Percentiles rank a stretch among this genome's conserved stretches.
phyloP scores from a whole-genome alignment of 2,113 vertebrate genomes.

The Embiotoca jacksoni region DNA sequence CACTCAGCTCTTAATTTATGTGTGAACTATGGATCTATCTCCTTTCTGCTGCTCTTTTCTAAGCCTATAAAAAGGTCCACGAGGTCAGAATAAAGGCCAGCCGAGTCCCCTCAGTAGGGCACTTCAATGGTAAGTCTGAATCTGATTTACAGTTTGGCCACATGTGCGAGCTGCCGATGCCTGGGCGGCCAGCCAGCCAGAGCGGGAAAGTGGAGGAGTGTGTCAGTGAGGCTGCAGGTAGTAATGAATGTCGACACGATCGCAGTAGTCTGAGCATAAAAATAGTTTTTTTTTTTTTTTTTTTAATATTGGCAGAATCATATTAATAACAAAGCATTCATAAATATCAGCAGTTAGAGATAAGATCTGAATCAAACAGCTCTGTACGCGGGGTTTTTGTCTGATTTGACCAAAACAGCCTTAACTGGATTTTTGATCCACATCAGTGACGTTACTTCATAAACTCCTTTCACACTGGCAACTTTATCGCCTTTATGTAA shows the following conservation, averaged over 20 bases:
- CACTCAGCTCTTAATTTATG: slow-evolving; percentile 68
- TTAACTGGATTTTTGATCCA: not conserved
- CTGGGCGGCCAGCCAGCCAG: slow-evolving; percentile 66
- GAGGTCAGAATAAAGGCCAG: slow-evolving; percentile 80
- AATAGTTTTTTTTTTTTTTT: not conserved
- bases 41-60: slow-evolving; percentile 70
- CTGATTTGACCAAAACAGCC: slow-evolving; percentile 24
- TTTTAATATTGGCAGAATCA: slow-evolving; percentile 1
- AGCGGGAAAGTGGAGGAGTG: slow-evolving; percentile 43
- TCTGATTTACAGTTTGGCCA: slow-evolving; percentile 80
- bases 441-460: slow-evolving; percentile 14
- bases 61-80: slow-evolving; percentile 77
- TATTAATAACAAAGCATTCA: slow-evolving; percentile 1
- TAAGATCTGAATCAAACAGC: not conserved
- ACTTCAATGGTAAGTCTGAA: slow-evolving; percentile 82
- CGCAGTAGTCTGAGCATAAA: slow-evolving; percentile 2
- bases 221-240: slow-evolving; percentile 63
- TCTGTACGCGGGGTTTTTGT: slow-evolving; percentile 2
- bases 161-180: slow-evolving; percentile 77
- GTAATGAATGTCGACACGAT: slow-evolving; percentile 44
- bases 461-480: slow-evolving; percentile 40
- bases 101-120: slow-evolving; percentile 70
- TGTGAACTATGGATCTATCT: slow-evolving; percentile 62
- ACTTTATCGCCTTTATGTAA: slow-evolving; percentile 59
- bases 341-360: not conserved